Evolutionary conservation across 2,888 invertebrate genomes (phyloP), one percentile per base, ranked within the genome.

Genomic region (Plagodis pulveraria): DNA sequence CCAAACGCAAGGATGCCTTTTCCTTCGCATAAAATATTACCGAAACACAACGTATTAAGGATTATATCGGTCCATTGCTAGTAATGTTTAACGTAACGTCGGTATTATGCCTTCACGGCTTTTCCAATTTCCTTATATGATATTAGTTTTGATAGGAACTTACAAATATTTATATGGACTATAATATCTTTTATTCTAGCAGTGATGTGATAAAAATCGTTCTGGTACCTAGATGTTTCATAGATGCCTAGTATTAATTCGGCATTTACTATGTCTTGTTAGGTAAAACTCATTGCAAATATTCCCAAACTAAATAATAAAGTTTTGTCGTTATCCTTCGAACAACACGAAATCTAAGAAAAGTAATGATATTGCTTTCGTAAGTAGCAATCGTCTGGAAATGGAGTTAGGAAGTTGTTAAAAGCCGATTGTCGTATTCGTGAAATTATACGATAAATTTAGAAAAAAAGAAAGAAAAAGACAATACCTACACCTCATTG

Each of bases 21-120:
- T 70, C 76, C 72, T 71, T 71, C 78, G 73, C 74, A 83, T 86
- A 82, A 86, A 80, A 69, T 81, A 82, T 83, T 77, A 78, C 81
- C 67, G 66, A 74, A 75, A 78, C 73, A 77, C 74, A 75, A 78
- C 73, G 77, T 78, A 81, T 80, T 80, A 81, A 75, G 80, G 80
- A 79, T 83, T 83, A 83, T 80, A 80, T 69, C 70, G 50, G 67
- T 58, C 70, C 68, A 74, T 75, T 73, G 63, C 65, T 67, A 75
- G 74, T 78, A 78, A 78, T 78, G 75, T 79, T 78, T 77, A 75
- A 78, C 71, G 72, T 78, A 73, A 54, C 42, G 38, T 40, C 40
- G 10, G 10, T 40, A 36, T n/a, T 44, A 73, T 74, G 58, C 72
- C 65, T 76, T 64, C 68, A 70, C 70, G 65, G 68, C 69, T 78